Base-by-base conservation (phyloP, 2,888 invertebrate genomes). In the Rapana venosa region DNA sequence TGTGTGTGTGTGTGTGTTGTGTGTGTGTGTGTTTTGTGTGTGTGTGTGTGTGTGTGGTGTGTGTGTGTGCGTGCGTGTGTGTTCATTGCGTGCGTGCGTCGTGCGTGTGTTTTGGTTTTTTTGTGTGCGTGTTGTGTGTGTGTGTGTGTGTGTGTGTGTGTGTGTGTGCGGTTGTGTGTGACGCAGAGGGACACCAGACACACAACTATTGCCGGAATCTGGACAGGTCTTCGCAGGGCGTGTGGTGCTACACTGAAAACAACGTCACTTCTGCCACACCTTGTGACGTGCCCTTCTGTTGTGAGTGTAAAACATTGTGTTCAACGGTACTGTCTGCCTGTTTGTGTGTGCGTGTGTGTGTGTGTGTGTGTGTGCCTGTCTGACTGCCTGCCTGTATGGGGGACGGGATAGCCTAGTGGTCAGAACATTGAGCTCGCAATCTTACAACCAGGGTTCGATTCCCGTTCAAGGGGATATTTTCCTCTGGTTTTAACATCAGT, bases 31-130 rank as follows among this genome's bases (percentile, higher is more conserved):
- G 74, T 74, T n/a, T 74, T n/a, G 74, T 74, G 74, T 74, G n/a
- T 74, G n/a, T 74, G 74, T n/a, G 74, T 74, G 74, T n/a, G 74
- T 74, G 74, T 74, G 74, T 74, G 74, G 74, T 74, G 74, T 74
- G n/a, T 74, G n/a, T 74, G 74, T 74, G 70, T 74, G 74, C 13
- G 74, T 74, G 74, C 13, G 74, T 74, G 74, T 74, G 74, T 74
- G 74, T 30, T n/a, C n/a, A n/a, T 8, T 22, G 74, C 74, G 74
- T 5, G 74, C 22, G 74, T n/a, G 74, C 11, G 74, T 11, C 11
- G 74, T 11, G 74, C n/a, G 70, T 1, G n/a, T 74, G 70, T 74
- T 22, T 74, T 6, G 22, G 70, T 70, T 20, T 1, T 20, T 70
- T 0, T 30, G 74, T n/a, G 74, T 74, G 74, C n/a, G 30, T 79